Conservation (phyloP, 2,888 invertebrate genomes). For the Limnephilus rhombicus region DNA sequence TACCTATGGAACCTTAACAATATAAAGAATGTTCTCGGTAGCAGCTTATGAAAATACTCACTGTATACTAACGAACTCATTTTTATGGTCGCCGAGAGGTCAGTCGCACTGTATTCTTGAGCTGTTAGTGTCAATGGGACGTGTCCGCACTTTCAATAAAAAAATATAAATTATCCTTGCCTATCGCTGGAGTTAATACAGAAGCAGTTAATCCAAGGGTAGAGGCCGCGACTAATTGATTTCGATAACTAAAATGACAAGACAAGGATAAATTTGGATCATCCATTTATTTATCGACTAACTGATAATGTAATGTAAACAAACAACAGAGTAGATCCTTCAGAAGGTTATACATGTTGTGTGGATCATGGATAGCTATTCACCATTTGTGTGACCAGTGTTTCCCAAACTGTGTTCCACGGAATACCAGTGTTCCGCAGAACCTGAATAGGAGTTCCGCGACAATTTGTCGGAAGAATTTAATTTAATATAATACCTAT, state of each 20-base stretch:
- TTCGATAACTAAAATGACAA: neutral
- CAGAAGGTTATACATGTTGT: neutral
- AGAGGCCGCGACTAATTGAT: neutral
- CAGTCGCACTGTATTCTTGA: neutral
- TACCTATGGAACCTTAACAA: neutral
- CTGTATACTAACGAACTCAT: neutral
- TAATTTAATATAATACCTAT: too few relatives aligned
- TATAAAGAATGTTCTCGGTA: neutral
- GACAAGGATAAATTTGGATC: neutral
- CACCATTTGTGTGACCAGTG: neutral
- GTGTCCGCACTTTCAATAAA: constrained; percentile 12
- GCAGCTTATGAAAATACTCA: neutral
- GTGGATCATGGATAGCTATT: neutral
- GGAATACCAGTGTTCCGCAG: too few relatives aligned
- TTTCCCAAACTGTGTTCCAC: too few relatives aligned
- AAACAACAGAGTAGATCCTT: neutral
- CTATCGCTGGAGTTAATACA: neutral
- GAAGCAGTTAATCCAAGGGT: constrained; percentile 8
- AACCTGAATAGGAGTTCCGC: too few relatives aligned
- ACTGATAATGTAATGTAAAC: neutral
- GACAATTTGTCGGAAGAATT: too few relatives aligned
- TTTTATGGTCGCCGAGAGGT: neutral
- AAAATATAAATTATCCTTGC: constrained; percentile 16
- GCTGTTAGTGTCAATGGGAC: neutral
- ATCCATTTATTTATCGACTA: neutral